Base-by-base conservation (phyloP, 2,113 vertebrate species). In the Baryphthengus martii region DNA sequence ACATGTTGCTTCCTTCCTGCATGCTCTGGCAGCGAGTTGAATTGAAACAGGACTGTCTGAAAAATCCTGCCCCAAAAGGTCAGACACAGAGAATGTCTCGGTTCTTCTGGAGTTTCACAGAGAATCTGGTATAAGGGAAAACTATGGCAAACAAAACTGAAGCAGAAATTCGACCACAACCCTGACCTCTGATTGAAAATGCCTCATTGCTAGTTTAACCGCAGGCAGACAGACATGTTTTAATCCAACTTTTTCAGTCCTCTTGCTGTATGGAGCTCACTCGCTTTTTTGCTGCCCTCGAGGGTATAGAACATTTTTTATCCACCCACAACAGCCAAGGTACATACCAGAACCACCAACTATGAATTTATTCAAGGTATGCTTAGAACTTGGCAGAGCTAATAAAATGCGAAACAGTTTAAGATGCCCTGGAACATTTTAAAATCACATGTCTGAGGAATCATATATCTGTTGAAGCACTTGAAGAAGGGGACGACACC, bases 1-100 rank as follows among this genome's bases (percentile, higher is more conserved):
- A 98, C 97, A 97, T 97, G 96, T 96, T 68, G 63, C 97, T 98
- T 98, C 98, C 98, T 97, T 97, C 96, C 96, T 96, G 93, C 82
- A 95, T 88, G 94, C 76, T 84, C 95, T 95, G 96, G 95, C 97
- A 96, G 53, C 3, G 2, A 94, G 93, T 97, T 98, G 93, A 94
- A 89, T 94, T 89, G 92, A 94, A 97, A 91, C 56, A 68, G 88
- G 76, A 85, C 95, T 91, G 95, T 94, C 95, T 97, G 95, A 95
- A 97, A 95, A 95, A 95, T 91, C 81, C 67, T 96, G 90, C 92
- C 89, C 94, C 16, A 6, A 96, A 96, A 96, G 96, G 94, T 96
- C 96, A 95, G 83, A 87, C 85, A 66, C 89, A 90, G 94, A 88
- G 66, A 95, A 70, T 47, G 92, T 96, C 93, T 97, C 35, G 85